Evolutionary conservation across 2,113 vertebrate species (phyloP), one percentile per base, ranked within the genome.

Genomic region (Cisticola juncidis): DNA sequence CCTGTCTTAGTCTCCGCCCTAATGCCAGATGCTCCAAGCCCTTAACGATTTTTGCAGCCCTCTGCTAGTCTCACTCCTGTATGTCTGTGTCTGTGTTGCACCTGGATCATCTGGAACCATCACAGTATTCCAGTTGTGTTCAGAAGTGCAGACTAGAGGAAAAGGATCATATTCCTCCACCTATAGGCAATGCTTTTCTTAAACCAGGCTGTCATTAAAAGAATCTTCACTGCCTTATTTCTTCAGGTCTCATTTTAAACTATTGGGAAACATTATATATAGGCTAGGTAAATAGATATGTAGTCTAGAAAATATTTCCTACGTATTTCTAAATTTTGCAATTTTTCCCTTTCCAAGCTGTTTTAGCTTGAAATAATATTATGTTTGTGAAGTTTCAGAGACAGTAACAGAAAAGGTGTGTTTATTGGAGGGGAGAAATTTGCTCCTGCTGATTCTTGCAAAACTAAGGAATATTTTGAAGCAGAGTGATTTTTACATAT

Each of bases 81-180:
- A 4, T 26, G 6, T 45, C 15, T 5, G 2, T 51, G 6, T 56
- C 20, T 72, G 8, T 71, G 6, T 65, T 2, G 0, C 42, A 16
- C 24, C 14, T 7, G 35, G 44, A 56, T 15, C 14, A 5, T 50
- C 62, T 71, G 69, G 44, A 58, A 17, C 48, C 1, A 1, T 18
- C 15, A 4, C 8, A 29, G 24, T 15, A 14, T n/a, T 71, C 14
- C 42, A 57, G 19, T 29, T 35, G 24, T 40, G 15, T 68, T 50
- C 42, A 64, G 35, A n/a, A 64, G 16, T 18, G 48, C 54, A 66
- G 28, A 47, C 21, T 6, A 61, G 48, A 89, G 38, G 25, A 23
- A 31, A 40, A 62, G 14, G 20, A 35, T 80, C 23, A 5, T 19
- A 11, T 48, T 12, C 21, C 22, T 62, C 18, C 26, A 8, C 10